A percentile compares a stretch with the other conserved stretches of the same genome.
Evolutionary conservation across 2,797 vertebrate species (phyloP).

Genomic region (Myotis pilosus): DNA sequence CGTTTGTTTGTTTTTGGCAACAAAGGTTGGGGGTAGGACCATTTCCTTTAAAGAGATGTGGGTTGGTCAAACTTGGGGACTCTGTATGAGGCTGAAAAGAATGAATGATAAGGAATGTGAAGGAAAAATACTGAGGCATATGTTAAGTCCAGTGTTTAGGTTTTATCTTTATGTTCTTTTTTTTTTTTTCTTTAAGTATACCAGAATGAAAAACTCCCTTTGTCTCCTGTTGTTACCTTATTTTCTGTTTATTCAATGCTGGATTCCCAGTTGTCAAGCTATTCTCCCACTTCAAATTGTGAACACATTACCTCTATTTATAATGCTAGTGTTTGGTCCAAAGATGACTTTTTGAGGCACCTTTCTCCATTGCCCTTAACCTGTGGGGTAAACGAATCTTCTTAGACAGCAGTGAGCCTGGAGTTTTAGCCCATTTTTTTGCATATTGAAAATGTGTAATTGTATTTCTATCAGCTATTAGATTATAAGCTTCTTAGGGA

Average conservation of each 20-base stretch:
- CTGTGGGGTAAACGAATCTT: background rate
- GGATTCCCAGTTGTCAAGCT: background rate
- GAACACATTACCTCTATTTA: background rate
- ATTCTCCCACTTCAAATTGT: background rate
- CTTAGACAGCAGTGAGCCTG: background rate
- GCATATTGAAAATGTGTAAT: background rate
- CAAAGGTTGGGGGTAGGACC: rapidly evolving
- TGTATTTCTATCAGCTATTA: background rate
- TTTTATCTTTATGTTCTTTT: background rate
- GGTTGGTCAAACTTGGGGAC: background rate
- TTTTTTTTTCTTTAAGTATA: background rate
- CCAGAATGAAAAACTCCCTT: background rate
- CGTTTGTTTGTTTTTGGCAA: background rate
- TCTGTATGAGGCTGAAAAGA: background rate
- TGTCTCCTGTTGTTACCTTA: background rate
- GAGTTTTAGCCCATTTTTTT: background rate
- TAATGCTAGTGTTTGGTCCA: background rate
- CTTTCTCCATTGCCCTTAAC: background rate
- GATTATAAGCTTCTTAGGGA: background rate
- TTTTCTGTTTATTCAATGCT: background rate
- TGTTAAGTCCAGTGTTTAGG: background rate
- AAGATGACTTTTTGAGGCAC: background rate
- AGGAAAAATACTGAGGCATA: background rate
- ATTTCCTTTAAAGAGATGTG: background rate
- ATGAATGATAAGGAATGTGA: background rate